A percentile compares a stretch with the other conserved stretches of the same genome.
These are phyloP conservation scores for Bambusicola thoracicus DNA, from an alignment of 2,113 vertebrate species.

Conservation along the genomic window DNA sequence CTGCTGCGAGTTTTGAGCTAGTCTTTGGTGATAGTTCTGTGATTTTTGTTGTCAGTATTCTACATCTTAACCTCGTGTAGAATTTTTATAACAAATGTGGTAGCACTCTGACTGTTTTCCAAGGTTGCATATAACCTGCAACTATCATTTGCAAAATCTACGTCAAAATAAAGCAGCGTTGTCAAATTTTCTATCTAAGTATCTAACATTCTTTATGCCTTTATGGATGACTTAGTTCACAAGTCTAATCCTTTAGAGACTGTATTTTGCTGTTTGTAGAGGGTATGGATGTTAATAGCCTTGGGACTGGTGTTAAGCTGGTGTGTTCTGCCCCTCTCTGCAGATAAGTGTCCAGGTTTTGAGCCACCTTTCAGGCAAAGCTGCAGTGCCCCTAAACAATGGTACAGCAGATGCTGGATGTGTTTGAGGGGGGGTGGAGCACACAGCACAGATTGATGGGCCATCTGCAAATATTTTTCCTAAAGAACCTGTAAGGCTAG, in stretches of 20 bases:
- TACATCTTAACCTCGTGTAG: no score
- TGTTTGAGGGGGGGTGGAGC: constrained; percentile 31
- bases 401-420: constrained; percentile 58
- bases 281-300: background rate
- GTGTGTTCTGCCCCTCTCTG: background rate
- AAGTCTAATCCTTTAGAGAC: background rate
- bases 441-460: constrained; percentile 61
- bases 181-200: background rate
- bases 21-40: background rate
- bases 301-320: background rate
- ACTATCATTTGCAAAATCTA: background rate
- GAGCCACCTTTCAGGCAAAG: background rate
- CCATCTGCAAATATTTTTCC: constrained; percentile 74
- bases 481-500: constrained; percentile 53
- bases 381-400: constrained; percentile 50
- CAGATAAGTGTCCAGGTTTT: background rate
- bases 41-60: no score
- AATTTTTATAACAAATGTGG: background rate
- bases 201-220: background rate
- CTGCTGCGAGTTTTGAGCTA: background rate
- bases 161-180: background rate
- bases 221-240: background rate
- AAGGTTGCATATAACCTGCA: background rate
- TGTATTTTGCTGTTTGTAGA: background rate
- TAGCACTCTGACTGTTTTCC: background rate